Evolutionary conservation across 2,113 vertebrate species (phyloP).

Genomic region (Eleginops maclovinus): DNA sequence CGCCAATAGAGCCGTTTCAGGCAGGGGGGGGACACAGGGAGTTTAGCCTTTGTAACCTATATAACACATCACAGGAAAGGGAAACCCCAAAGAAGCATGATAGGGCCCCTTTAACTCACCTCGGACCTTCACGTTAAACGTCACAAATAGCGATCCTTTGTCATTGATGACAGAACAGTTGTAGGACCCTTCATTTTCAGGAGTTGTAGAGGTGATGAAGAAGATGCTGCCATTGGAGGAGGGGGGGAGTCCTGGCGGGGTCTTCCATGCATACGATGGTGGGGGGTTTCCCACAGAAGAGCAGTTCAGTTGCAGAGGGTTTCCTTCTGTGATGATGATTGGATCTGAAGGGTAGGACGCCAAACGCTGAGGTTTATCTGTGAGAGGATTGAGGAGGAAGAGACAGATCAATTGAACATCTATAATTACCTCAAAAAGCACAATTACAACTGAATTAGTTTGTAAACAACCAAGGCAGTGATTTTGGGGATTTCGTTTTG

Average conservation of each 20-base stretch:
- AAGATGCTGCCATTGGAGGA: rapidly evolving
- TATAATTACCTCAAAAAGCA: neutral
- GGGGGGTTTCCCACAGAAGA: conserved; percentile 46
- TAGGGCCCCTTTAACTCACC: conserved; percentile 33
- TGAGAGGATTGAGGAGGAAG: neutral
- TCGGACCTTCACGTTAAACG: conserved; percentile 21
- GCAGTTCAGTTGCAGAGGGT: conserved; percentile 47
- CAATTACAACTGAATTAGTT: neutral
- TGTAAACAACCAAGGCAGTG: too few species aligned
- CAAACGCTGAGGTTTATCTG: conserved; percentile 25
- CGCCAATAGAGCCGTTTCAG: too few species aligned
- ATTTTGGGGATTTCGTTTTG: too few species aligned
- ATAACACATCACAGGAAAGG: too few species aligned
- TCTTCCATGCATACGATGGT: conserved; percentile 51
- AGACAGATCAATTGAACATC: neutral
- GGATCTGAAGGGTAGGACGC: rapidly evolving
- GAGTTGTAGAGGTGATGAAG: neutral
- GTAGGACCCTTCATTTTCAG: conserved; percentile 11
- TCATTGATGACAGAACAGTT: conserved; percentile 5
- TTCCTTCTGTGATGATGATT: neutral
- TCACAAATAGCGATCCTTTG: neutral
- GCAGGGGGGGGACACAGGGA: too few species aligned
- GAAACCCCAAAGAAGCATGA: too few species aligned
- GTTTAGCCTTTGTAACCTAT: too few species aligned
- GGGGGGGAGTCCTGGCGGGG: rapidly evolving